These are phyloP conservation scores for Phenganax marumi DNA, from an alignment of 92 coral and sea anemone genomes.

Conservation along the genomic window DNA sequence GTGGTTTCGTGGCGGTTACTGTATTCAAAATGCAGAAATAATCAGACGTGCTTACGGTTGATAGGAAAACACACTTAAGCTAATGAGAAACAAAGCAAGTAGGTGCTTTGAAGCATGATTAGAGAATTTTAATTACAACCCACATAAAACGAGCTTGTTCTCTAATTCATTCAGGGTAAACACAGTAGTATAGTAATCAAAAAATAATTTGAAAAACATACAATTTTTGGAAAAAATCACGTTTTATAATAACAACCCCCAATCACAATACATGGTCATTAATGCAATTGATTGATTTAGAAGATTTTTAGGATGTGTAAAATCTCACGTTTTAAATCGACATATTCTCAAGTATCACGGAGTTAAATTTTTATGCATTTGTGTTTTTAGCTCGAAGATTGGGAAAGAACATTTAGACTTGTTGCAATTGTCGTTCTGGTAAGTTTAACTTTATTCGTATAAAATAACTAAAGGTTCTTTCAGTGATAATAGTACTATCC, in stretches of 20 bases:
- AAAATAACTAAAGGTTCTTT: neutral
- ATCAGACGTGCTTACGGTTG: neutral
- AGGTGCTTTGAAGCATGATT: neutral
- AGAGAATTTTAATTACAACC: too few relatives aligned
- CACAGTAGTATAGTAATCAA: too few relatives aligned
- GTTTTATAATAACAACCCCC: too few relatives aligned
- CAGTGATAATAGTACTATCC: neutral
- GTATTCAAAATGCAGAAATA: neutral
- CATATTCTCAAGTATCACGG: neutral
- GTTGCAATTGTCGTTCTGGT: slow-evolving; percentile 18
- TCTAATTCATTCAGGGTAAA: too few relatives aligned
- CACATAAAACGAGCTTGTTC: too few relatives aligned
- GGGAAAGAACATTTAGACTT: slow-evolving; percentile 24
- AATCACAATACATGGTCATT: too few relatives aligned
- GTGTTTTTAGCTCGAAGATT: neutral
- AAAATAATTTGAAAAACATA: too few relatives aligned
- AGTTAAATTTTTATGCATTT: neutral
- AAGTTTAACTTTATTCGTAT: neutral
- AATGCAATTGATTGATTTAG: too few relatives aligned
- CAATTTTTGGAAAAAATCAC: too few relatives aligned
- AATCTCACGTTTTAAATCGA: neutral
- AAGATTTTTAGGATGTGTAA: neutral
- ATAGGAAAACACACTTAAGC: slow-evolving; percentile 2
- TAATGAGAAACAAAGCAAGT: slow-evolving; percentile 1
- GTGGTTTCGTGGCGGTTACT: neutral